Evolutionary conservation across 2,888 invertebrate species (phyloP).

Genomic region (Acanthosepion lycidas): DNA sequence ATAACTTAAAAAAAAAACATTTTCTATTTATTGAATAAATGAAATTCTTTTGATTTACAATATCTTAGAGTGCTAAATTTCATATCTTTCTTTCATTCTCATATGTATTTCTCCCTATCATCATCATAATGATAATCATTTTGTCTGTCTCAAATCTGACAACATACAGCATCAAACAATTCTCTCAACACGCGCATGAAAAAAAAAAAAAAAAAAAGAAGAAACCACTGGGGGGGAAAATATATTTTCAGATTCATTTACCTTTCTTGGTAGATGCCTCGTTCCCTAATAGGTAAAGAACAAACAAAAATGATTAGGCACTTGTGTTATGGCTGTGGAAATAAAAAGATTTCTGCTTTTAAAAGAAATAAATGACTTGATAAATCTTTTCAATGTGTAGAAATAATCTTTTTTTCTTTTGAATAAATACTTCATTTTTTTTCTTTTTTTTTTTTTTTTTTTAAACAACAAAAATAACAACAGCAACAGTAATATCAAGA

Average conservation of each 20-base stretch:
- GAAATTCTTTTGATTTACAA: not conserved
- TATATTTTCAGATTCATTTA: constrained; percentile 33
- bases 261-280: not conserved
- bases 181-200: constrained; percentile 16
- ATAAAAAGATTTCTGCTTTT: not conserved
- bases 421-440: not conserved
- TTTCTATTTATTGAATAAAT: not conserved
- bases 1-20: not conserved
- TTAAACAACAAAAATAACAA: not conserved
- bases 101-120: not conserved
- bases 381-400: not conserved
- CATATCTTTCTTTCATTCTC: not conserved
- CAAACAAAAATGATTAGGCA: constrained; percentile 20
- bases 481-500: not conserved
- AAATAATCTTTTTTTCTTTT: not conserved
- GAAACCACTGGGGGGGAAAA: constrained; percentile 24
- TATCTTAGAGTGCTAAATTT: not conserved
- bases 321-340: not conserved
- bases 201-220: not conserved
- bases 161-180: constrained; percentile 14
- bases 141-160: not conserved
- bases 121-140: not conserved
- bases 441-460: too few relatives aligned
- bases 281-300: constrained; percentile 33
- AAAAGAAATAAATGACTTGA: not conserved